Conservation (phyloP, 2,888 invertebrate species). For the Tiliacea citrago region DNA sequence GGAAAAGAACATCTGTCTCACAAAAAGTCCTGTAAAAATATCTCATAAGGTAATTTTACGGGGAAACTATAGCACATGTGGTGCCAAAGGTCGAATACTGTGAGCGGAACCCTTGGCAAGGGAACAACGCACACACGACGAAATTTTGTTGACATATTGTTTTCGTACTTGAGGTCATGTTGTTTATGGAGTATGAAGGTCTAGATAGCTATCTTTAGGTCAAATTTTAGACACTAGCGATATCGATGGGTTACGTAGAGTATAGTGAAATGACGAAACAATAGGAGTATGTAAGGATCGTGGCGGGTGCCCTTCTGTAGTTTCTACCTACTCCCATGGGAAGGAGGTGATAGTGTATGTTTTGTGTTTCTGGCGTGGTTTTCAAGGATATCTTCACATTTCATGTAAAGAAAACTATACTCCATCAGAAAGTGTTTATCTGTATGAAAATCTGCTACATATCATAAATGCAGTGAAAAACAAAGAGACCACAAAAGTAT, state of each 20-base stretch:
- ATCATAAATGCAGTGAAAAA: neutral
- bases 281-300: neutral
- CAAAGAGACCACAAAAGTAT: neutral
- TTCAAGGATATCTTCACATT: neutral
- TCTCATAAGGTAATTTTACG: conserved; percentile 47
- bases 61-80: conserved; percentile 26
- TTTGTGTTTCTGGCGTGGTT: neutral
- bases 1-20: neutral
- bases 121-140: conserved; percentile 35
- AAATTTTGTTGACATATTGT: conserved; percentile 41
- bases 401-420: neutral
- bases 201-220: conserved; percentile 14
- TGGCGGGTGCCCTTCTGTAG: neutral
- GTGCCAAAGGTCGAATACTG: conserved; percentile 52
- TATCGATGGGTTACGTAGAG: neutral
- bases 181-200: conserved; percentile 26
- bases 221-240: neutral
- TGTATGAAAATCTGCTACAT: neutral
- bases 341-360: neutral
- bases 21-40: conserved; percentile 21
- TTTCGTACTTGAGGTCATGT: conserved; percentile 32
- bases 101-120: conserved; percentile 54
- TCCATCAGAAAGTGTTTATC: neutral
- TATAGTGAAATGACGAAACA: neutral
- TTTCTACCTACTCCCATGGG: neutral